Evolutionary conservation across 2,113 vertebrate species (phyloP).

Genomic region (Pelecanus crispus): DNA sequence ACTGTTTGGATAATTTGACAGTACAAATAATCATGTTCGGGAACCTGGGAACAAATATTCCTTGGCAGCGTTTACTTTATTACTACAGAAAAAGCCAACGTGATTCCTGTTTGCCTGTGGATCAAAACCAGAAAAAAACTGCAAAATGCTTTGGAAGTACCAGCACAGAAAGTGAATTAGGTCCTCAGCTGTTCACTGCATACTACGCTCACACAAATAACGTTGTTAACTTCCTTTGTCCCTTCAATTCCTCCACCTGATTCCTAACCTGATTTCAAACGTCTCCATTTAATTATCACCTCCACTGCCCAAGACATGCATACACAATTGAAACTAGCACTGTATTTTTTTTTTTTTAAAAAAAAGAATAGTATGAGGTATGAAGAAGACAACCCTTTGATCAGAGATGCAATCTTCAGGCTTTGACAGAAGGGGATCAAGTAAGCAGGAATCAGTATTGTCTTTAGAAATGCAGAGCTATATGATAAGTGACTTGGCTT

Average conservation of each 20-base stretch:
- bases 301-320: background rate
- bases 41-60: background rate
- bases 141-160: background rate
- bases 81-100: background rate
- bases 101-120: background rate
- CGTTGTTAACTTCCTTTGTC: background rate
- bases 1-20: background rate
- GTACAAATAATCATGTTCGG: background rate
- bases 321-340: background rate
- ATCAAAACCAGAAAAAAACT: background rate
- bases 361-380: background rate
- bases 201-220: background rate
- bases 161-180: background rate
- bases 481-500: fast-evolving
- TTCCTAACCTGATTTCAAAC: background rate
- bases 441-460: background rate
- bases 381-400: background rate
- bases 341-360: background rate
- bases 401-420: background rate
- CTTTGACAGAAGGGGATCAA: background rate
- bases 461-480: background rate
- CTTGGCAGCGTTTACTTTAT: background rate
- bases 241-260: background rate
- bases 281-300: background rate
- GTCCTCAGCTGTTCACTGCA: background rate